Evolutionary conservation across 2,797 vertebrate species (phyloP), one percentile per base, ranked within the genome.

Genomic region (Pseudochromis fuscus): DNA sequence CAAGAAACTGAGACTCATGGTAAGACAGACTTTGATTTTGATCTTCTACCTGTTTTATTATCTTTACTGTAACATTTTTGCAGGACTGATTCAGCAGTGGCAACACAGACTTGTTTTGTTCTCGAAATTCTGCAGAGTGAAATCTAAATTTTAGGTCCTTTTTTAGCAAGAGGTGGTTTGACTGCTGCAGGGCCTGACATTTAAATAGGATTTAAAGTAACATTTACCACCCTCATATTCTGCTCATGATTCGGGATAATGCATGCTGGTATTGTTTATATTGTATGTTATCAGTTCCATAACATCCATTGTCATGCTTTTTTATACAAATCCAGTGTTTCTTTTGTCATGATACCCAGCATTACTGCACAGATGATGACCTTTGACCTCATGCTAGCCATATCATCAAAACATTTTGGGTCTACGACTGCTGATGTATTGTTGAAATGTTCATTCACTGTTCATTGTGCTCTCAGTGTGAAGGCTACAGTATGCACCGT

Each of bases 1-100:
- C 91, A 91, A 91, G 92, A 93, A 88, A 89, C 91, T 92, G 91
- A 93, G 83, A 90, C 88, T 88, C 90, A 90, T 92, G 92, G 92
- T 93, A 93, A 93, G 92, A 92, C 69, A 77, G 87, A 90, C 87
- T 89, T 91, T 86, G 85, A 86, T 89, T 90, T 86, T 91, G 88
- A 88, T 88, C 75, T 91, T 92, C 75, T 89, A 60, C 72, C 62
- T 90, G 59, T 88, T 87, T 65, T 52, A 19, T 62, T 58, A 74
- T 59, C 62, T 72, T 74, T 62, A 74, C 65, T 87, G 67, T 85
- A 74, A 86, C 74, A 77, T 83, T 85, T 62, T 88, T 75, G 66
- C 80, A 81, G 81, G 64, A 72, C 72, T 78, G 59, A 59, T 60
- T 80, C 77, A 75, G 72, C 74, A 80, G 73, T 35, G 33, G 68